Base-by-base conservation (phyloP, 2,888 invertebrate genomes). In the Chaetogeoica ovagalla region DNA sequence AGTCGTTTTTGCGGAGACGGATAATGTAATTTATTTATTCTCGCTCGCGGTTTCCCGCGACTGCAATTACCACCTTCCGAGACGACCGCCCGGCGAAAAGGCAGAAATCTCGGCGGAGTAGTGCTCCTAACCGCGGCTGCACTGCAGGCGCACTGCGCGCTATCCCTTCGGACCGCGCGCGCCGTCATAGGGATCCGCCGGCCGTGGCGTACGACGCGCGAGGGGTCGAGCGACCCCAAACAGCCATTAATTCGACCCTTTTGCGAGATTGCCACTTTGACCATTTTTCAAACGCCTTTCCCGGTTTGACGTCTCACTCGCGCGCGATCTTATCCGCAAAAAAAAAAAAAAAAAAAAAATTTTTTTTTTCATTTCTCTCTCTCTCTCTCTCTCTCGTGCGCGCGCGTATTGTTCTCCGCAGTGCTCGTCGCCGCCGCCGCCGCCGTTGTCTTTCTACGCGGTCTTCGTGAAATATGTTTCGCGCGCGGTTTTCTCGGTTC, bases 191-290 rank as follows among this genome's bases (percentile, higher is more conserved):
- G 1, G 63, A 8, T 19, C 13, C 21, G n/a, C 23, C 3, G 48
- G 8, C 19, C 15, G 15, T 4, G 30, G 30, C 30, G 30, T 30
- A 30, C 30, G 30, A 30, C 30, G 30, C 30, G 30, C 77, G 60
- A 55, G 70, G 77, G 77, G 77, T 79, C 70, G 77, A 62, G 77
- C 77, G 63, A 79, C 77, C 77, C 77, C 77, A 79, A 79, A 69
- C 62, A 63, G 62, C 77, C 77, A 79, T 79, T 79, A 79, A 79
- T 79, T 79, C 77, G 77, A 79, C 77, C 77, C 77, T 79, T 63
- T 70, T 79, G 77, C 77, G 77, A 79, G 77, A 79, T 79, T 79
- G 77, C 77, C 77, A 79, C 77, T 79, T 79, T 70, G 77, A 70
- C 70, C 77, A 79, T 79, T 79, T 79, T 79, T 79, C 77, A 79